Evolutionary conservation across 2,113 vertebrate genomes (phyloP).

Genomic region (Tenebrosternarchus preto): DNA sequence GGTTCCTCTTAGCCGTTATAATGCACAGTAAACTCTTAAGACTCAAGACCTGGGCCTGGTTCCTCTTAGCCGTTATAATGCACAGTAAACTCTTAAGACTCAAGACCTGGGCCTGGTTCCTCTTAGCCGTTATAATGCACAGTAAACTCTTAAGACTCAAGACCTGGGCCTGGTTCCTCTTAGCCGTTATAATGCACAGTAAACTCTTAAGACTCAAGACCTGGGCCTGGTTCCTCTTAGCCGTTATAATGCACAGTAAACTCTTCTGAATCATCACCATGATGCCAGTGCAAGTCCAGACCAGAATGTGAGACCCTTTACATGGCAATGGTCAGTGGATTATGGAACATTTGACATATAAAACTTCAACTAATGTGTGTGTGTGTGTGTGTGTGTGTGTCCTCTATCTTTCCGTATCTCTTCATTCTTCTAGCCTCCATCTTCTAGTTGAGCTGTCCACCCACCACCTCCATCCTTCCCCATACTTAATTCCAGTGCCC

Average conservation of each 20-base stretch:
- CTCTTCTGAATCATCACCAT: not conserved
- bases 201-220: too few relatives aligned
- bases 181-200: too few relatives aligned
- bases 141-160: not conserved
- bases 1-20: too few relatives aligned
- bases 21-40: too few relatives aligned
- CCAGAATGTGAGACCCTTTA: not conserved
- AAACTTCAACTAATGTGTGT: not conserved
- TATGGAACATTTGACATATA: not conserved
- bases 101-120: not conserved
- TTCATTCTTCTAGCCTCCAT: not conserved
- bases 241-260: too few relatives aligned
- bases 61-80: too few relatives aligned
- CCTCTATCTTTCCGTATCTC: not conserved
- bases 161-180: too few relatives aligned
- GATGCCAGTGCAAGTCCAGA: not conserved
- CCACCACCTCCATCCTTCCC: not conserved
- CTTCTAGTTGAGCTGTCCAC: not conserved
- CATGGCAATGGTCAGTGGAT: not conserved
- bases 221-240: too few relatives aligned
- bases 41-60: too few relatives aligned
- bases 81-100: too few relatives aligned
- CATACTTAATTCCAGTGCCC: conserved; percentile 32
- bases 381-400: too few relatives aligned
- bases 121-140: too few relatives aligned